These are phyloP conservation scores for Phenganax marumi DNA, from an alignment of 92 coral and sea anemone species.

Conservation along the genomic window DNA sequence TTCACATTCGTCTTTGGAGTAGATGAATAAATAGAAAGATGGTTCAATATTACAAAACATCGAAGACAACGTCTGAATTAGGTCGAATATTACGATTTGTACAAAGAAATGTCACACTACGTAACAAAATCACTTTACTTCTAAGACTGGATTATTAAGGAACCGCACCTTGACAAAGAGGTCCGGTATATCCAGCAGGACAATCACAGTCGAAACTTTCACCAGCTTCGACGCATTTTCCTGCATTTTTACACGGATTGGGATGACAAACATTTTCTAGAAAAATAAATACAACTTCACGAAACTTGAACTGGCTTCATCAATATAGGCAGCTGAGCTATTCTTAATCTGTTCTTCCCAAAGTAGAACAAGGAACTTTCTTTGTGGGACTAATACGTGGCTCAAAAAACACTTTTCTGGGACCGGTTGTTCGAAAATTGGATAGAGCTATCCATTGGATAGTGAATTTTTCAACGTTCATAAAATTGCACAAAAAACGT, in stretches of 20 bases:
- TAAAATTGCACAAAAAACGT: too few relatives aligned
- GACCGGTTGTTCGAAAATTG: too few relatives aligned
- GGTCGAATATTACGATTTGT: too few relatives aligned
- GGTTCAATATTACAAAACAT: too few relatives aligned
- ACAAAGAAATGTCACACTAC: not conserved
- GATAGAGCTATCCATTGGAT: too few relatives aligned
- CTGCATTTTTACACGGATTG: slow-evolving; percentile 91
- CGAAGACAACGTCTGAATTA: too few relatives aligned
- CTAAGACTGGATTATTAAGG: not conserved
- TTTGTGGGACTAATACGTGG: not conserved
- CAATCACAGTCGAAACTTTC: slow-evolving; percentile 91
- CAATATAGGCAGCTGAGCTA: too few relatives aligned
- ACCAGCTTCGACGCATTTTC: slow-evolving; percentile 80
- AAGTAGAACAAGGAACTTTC: too few relatives aligned
- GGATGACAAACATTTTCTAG: slow-evolving; percentile 97
- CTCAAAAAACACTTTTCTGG: not conserved
- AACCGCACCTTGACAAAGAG: slow-evolving; percentile 80
- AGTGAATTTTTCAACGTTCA: too few relatives aligned
- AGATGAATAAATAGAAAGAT: too few relatives aligned
- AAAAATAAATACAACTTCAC: not conserved
- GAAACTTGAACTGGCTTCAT: not conserved
- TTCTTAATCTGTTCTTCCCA: too few relatives aligned
- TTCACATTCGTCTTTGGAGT: too few relatives aligned
- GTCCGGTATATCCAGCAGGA: slow-evolving; percentile 94
- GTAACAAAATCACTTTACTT: not conserved